Base-by-base conservation (phyloP, 2,797 vertebrate species). In the Sciaenops ocellatus region DNA sequence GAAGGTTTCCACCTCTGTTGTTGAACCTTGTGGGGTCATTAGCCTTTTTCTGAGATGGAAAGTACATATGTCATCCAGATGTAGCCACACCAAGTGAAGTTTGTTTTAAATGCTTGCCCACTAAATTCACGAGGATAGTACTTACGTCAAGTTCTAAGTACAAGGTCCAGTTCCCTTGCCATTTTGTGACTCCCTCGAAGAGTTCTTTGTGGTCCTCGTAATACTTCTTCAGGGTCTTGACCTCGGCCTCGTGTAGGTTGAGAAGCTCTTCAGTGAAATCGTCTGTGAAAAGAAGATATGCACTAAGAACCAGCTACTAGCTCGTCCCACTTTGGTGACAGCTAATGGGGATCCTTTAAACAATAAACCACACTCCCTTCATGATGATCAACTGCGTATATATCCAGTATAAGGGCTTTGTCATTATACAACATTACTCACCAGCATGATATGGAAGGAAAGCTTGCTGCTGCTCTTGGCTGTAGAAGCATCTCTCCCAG, bases 141-240 rank as follows among this genome's bases (percentile, higher is more conserved):
- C 93, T 93, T 86, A 99, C 98, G 83, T 99, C 98, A 54, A 99
- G 95, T 48, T 98, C 97, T 85, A 97, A 87, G 83, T 96, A 99
- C 54, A 96, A 92, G 24, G 66, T 91, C 98, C 98, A 99, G 91
- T 93, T 98, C 20, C 96, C 96, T 73, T 97, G 95, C 98, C 98
- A 99, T 52, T 95, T 97, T 11, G 89, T 89, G 51, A 98, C 94
- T 0, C 96, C 96, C 28, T 97, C 95, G 80, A 98, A 99, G 22
- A 99, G 95, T 15, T 96, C 96, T 18, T 82, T 92, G 90, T 99
- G 97, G 0, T 80, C 83, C 44, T 96, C 93, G 0, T 96, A 97
- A 78, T 95, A 94, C 48, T 56, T 92, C 84, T 95, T 97, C 51
- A 99, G 67, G 34, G 55, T 91, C 20, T 5, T 63, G 11, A 97